phyloP scores from a whole-genome alignment of 2,113 vertebrate species.

The Gymnocephalus cernua region DNA sequence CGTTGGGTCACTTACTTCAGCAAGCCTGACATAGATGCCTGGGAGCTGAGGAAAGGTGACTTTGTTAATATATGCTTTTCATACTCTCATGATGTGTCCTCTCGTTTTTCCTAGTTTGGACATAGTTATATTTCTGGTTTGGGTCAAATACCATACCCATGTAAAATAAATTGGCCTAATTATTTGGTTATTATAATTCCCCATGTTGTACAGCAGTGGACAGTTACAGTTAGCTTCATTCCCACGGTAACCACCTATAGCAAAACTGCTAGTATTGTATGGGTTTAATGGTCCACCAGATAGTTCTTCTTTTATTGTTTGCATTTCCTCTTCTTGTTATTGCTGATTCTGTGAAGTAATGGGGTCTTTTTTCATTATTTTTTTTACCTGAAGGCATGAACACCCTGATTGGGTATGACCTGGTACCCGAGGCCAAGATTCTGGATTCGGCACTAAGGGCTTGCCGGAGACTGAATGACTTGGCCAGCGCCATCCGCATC shows the following conservation, averaged over 20 bases:
- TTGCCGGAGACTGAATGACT: constrained; percentile 93
- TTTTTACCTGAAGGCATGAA: constrained; percentile 88
- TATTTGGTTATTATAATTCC: not conserved
- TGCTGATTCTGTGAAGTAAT: not conserved
- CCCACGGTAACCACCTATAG: not conserved
- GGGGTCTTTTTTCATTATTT: not conserved
- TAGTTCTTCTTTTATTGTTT: not conserved
- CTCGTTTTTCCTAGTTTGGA: not conserved
- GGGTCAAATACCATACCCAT: not conserved
- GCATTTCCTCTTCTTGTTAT: not conserved
- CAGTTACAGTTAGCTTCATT: too few species aligned
- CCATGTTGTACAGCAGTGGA: not conserved
- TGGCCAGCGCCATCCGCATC: constrained; percentile 97
- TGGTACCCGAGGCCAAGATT: constrained; percentile 97
- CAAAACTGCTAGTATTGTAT: not conserved
- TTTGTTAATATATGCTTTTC: not conserved
- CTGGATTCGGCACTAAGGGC: constrained; percentile 94
- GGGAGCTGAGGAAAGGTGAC: constrained; percentile 97
- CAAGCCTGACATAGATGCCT: constrained; percentile 96
- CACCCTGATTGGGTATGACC: constrained; percentile 93
- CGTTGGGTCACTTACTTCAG: constrained; percentile 98
- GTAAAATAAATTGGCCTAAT: not conserved
- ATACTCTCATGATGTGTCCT: not conserved
- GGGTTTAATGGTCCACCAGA: not conserved
- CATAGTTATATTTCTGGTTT: not conserved